Evolutionary conservation across 2,888 invertebrate species (phyloP).

Genomic region (Callyntrura sp.): DNA sequence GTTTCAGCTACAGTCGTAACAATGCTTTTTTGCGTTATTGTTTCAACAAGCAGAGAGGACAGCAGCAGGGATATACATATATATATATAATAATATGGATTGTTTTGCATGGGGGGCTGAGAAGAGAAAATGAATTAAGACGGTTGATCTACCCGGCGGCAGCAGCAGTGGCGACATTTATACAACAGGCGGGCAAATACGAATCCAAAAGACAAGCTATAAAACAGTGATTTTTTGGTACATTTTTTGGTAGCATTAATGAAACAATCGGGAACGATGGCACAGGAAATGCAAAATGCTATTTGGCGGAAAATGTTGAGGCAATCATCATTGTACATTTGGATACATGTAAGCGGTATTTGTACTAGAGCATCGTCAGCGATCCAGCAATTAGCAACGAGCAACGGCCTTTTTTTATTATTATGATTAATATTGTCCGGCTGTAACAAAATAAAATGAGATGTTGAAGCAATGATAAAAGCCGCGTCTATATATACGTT

Average conservation of each 20-base stretch:
- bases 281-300: not conserved
- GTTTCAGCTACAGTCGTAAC: not conserved
- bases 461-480: constrained; percentile 1
- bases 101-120: not conserved
- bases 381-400: constrained; percentile 28
- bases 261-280: no score
- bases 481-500: not conserved
- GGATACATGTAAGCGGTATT: not conserved
- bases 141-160: not conserved
- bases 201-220: constrained; percentile 10
- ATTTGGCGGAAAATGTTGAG: not conserved
- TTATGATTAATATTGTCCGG: not conserved
- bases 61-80: no score
- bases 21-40: constrained; percentile 25
- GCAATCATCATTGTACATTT: not conserved
- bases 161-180: no score
- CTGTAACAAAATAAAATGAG: not conserved
- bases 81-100: no score
- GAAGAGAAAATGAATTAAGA: constrained; percentile 37
- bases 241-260: no score
- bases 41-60: constrained; percentile 22
- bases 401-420: not conserved
- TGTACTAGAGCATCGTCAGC: constrained; percentile 23
- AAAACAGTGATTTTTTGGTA: not conserved
- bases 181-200: not conserved